Base-by-base conservation (phyloP, 2,113 vertebrate genomes). In the Camelus bactrianus region DNA sequence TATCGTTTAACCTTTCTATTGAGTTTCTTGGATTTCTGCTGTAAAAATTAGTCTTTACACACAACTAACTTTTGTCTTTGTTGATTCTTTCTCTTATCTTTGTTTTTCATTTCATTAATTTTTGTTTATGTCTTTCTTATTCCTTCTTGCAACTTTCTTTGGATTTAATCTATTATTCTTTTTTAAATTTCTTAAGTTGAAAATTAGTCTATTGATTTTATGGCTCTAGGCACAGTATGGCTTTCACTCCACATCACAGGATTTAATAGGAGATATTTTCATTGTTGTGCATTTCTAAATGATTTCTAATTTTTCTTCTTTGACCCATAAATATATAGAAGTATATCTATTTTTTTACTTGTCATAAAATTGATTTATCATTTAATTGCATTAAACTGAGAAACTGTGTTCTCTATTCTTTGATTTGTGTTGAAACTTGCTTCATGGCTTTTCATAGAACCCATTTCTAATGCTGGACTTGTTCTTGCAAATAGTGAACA, bases 341-440 rank as follows among this genome's bases (percentile, higher is more conserved):
- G 26, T 28, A 76, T 67, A 60, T 56, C 38, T 83, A 58, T 48
- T 48, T 42, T 81, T 75, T 80, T 4, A 60, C 67, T 70, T 64
- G n/a, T 42, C 42, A 60, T 69, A 83, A 84, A 62, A 62, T 56
- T n/a, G 4, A 75, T 82, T 67, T 67, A 42, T 42, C n/a, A 38
- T 24, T 92, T 88, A 75, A 58, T 69, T 64, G 26, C 20, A 82
- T 92, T 82, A 82, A 58, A 46, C 65, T 60, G 2, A 65, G 38
- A 92, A 83, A 83, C 76, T 60, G 15, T 30, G 0, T 77, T 69
- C 52, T 89, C 16, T 50, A 32, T 67, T 58, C 28, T 89, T 83
- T 60, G 17, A 81, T 82, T 79, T 95, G 85, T 80, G 56, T 80
- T 95, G 83, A 75, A 77, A 86, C 30, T 87, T 73, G 46, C 13